These are phyloP conservation scores for Podarcis cretensis DNA, from an alignment of 2,113 vertebrate species.

Conservation along the genomic window DNA sequence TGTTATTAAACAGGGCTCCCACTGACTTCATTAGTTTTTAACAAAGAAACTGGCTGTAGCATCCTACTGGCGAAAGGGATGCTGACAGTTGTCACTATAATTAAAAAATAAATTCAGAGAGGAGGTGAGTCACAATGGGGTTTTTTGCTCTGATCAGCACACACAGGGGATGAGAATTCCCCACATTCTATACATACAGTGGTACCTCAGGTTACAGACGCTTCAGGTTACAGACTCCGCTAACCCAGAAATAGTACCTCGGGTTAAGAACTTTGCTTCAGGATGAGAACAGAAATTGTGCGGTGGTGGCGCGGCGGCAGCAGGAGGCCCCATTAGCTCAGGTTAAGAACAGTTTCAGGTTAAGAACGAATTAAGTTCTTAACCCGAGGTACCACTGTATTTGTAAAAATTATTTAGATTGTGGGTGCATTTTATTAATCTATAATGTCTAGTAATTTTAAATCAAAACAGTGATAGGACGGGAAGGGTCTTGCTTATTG, in stretches of 20 bases:
- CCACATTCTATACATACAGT: background rate
- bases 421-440: background rate
- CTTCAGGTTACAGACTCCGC: too few species aligned
- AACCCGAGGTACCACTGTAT: background rate
- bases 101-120: constrained; percentile 19
- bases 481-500: background rate
- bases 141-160: too few species aligned
- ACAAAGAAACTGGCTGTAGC: constrained; percentile 49
- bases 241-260: too few species aligned
- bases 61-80: constrained; percentile 21
- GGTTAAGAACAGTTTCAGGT: too few species aligned
- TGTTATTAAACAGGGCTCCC: constrained; percentile 50
- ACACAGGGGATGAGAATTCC: background rate
- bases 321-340: too few species aligned
- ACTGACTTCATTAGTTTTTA: constrained; percentile 65
- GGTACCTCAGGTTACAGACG: too few species aligned
- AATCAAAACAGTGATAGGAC: background rate
- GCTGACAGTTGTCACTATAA: constrained; percentile 28
- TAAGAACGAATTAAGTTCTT: too few species aligned
- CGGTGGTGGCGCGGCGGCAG: fast-evolving
- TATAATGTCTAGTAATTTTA: background rate
- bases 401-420: background rate
- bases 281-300: too few species aligned
- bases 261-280: too few species aligned
- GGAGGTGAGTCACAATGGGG: constrained; percentile 15